Evolutionary conservation across 2,797 vertebrate species (phyloP), one percentile per base, ranked within the genome.

Genomic region (Phoebastria nigripes): DNA sequence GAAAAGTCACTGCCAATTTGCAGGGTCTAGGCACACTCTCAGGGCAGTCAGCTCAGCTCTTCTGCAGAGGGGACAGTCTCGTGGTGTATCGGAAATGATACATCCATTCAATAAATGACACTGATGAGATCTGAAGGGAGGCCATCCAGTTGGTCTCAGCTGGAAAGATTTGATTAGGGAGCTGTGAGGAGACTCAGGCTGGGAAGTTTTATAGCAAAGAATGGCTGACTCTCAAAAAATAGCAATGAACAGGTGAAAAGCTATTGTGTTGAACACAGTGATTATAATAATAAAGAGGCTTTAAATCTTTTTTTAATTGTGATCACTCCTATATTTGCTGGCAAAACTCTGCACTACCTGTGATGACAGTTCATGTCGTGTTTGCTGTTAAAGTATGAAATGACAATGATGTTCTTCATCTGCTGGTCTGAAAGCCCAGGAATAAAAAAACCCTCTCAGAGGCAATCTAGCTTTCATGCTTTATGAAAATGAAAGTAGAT

Each of bases 371-470:
- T 95, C 12, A 33, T 55, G 18, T 47, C 19, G 1, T 69, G 56
- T 70, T 95, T 93, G 35, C 79, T 76, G 3, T 9, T 95, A 51
- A 96, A 92, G 65, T 88, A 88, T 70, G 82, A 80, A 91, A 71
- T 39, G 44, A 54, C 70, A 80, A 10, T 37, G 29, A 10, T 37
- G 29, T 37, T 95, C 76, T 89, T 90, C 6, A 51, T 52, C 76
- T 92, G 72, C 26, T 87, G 58, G 16, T 63, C 74, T 76, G 72
- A 94, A 93, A 80, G n/a, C 6, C 74, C 25, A 26, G 73, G 54
- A 88, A 85, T 79, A 79, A 92, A 46, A 72, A 86, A 26, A 31
- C 2, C 18, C 44, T 93, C 82, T 91, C 73, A 84, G 80, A 88
- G 20, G 82, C 10, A 89, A 81, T 79, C 67, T 62, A 76, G 54